Evolutionary conservation across 1,140 invertebrate species (phyloP).

Genomic region (Achatina immaculata): DNA sequence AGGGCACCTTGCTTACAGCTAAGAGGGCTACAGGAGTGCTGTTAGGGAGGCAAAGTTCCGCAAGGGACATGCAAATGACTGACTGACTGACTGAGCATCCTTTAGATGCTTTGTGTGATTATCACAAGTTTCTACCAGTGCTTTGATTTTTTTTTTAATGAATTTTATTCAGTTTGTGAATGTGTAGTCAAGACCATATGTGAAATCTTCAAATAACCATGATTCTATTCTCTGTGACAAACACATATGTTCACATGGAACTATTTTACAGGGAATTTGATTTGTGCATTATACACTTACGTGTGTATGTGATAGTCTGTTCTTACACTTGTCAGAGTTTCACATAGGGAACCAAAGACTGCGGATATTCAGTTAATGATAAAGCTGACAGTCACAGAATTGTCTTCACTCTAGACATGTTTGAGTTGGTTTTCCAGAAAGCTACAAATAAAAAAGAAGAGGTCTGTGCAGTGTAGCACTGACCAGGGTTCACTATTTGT

Average conservation of each 20-base stretch:
- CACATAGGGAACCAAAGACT: conserved; percentile 38
- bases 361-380: conserved; percentile 40
- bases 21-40: no score
- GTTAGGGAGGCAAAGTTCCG: no score
- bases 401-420: not conserved
- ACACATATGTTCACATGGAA: conserved; percentile 20
- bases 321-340: not conserved
- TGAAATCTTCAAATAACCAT: conserved; percentile 71
- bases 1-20: no score
- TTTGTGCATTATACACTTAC: no score
- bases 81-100: no score
- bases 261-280: no score
- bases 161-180: conserved; percentile 2
- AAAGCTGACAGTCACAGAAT: conserved; percentile 6
- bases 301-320: no score
- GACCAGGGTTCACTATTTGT: conserved; percentile 41
- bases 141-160: not conserved
- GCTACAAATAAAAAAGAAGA: conserved; percentile 44
- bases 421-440: conserved; percentile 43
- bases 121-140: no score
- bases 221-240: conserved; percentile 62
- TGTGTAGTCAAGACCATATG: conserved; percentile 70
- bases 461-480: conserved; percentile 40
- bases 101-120: no score
- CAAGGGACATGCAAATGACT: no score